A percentile compares a stretch with the other conserved stretches of the same genome.
Evolutionary conservation across 2,113 vertebrate species (phyloP).

Genomic region (Lathamus discolor): DNA sequence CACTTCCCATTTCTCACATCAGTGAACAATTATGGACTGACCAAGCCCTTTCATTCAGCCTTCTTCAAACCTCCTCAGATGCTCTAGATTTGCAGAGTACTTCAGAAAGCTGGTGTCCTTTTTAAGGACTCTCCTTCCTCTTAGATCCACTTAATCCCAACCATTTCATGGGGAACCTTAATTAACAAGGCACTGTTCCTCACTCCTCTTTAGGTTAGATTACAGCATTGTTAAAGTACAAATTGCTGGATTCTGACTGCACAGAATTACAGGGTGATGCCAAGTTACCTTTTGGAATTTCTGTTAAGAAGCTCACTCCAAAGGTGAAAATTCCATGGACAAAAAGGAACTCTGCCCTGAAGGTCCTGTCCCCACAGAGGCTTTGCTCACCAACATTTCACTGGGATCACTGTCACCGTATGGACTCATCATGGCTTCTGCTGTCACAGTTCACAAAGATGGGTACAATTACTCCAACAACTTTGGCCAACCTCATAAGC

Average conservation of each 20-base stretch:
- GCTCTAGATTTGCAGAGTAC: not conserved
- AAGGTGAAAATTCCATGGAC: not conserved
- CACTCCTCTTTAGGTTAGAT: not conserved
- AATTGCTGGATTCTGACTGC: not conserved
- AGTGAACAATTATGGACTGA: not conserved
- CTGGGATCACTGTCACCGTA: not conserved
- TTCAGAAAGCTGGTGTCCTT: not conserved
- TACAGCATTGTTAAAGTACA: not conserved
- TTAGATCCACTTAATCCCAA: not conserved
- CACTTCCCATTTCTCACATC: rapidly evolving
- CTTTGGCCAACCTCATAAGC: not conserved
- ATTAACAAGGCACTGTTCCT: not conserved
- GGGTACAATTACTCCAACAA: not conserved
- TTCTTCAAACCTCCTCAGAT: not conserved
- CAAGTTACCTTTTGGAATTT: not conserved
- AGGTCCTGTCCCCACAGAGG: not conserved
- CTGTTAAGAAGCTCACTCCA: not conserved
- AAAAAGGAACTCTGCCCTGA: not conserved
- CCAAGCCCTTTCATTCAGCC: not conserved
- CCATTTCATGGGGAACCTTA: not conserved
- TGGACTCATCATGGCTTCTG: not conserved
- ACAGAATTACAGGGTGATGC: not conserved
- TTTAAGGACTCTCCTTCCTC: not conserved
- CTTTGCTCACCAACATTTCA: not conserved
- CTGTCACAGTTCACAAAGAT: not conserved